These are phyloP conservation scores for Operophtera brumata DNA, from an alignment of 2,888 invertebrate genomes.

Conservation along the genomic window DNA sequence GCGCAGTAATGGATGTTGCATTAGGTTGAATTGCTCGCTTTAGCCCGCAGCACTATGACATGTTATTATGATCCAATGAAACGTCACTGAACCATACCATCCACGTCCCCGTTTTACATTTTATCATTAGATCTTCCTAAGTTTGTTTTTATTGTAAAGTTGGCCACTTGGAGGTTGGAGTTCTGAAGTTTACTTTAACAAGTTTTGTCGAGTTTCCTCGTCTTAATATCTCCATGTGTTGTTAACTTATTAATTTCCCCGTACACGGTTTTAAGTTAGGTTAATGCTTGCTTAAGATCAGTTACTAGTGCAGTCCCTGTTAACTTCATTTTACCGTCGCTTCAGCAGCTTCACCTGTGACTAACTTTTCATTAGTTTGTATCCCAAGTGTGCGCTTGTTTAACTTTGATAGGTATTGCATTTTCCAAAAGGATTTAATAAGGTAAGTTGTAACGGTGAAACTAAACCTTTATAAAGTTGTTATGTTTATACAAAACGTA, in stretches of 20 bases:
- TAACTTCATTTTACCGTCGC: constrained; percentile 23
- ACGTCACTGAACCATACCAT: background rate
- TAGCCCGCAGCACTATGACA: background rate
- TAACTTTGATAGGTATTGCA: constrained; percentile 12
- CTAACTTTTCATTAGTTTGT: constrained; percentile 15
- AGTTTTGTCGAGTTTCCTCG: constrained; percentile 29
- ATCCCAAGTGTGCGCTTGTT: constrained; percentile 2
- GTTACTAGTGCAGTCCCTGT: constrained; percentile 14
- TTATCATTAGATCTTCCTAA: constrained; percentile 18
- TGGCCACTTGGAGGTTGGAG: constrained; percentile 16
- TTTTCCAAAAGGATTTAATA: constrained; percentile 8
- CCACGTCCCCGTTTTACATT: constrained; percentile 19
- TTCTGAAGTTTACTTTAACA: constrained; percentile 26
- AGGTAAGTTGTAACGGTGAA: constrained; percentile 11
- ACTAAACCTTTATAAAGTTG: background rate
- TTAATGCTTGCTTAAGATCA: constrained; percentile 28
- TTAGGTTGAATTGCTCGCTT: constrained; percentile 11
- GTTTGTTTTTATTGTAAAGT: constrained; percentile 30
- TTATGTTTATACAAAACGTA: background rate
- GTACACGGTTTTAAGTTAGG: constrained; percentile 22
- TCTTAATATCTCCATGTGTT: constrained; percentile 28
- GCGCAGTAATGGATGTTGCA: constrained; percentile 17
- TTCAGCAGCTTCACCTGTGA: constrained; percentile 8
- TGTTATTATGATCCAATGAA: constrained; percentile 3
- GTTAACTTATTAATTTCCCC: constrained; percentile 35